These are phyloP conservation scores for Clitarchus hookeri DNA, from an alignment of 2,888 invertebrate genomes.

Conservation along the genomic window DNA sequence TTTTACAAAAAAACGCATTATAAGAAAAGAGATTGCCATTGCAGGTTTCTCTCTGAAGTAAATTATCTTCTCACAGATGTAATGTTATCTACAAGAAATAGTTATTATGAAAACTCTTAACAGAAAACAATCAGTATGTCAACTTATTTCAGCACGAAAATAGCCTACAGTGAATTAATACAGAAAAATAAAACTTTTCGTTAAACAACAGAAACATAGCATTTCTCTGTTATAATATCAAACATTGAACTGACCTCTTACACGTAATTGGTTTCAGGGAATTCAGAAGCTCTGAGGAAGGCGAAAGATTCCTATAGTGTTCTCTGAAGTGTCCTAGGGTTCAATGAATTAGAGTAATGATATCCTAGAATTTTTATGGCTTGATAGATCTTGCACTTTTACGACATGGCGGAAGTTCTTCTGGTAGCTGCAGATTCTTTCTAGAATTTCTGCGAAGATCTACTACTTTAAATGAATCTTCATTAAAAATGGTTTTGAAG, in stretches of 20 bases:
- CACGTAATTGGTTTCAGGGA: neutral
- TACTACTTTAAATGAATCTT: neutral
- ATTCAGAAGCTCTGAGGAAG: neutral
- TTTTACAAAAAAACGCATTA: neutral
- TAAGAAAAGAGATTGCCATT: neutral
- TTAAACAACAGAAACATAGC: neutral
- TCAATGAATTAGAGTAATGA: neutral
- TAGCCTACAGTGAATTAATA: neutral
- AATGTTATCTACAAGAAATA: neutral
- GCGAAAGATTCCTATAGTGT: too few relatives aligned
- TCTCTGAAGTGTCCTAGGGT: neutral
- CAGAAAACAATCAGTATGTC: neutral
- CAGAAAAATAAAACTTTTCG: neutral
- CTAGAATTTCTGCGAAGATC: neutral
- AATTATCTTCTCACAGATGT: neutral
- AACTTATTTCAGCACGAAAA: neutral
- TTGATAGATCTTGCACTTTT: neutral
- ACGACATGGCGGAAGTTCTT: neutral
- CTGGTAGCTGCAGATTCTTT: conserved; percentile 8
- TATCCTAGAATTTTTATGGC: neutral
- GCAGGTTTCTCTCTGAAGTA: too few relatives aligned
- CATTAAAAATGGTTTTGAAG: neutral
- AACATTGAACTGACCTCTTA: neutral
- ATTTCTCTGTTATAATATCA: neutral
- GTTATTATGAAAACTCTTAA: neutral